Percentiles rank a stretch among this genome's conserved stretches.
phyloP scores from a whole-genome alignment of 2,888 invertebrate species.

The Carabus problematicus region DNA sequence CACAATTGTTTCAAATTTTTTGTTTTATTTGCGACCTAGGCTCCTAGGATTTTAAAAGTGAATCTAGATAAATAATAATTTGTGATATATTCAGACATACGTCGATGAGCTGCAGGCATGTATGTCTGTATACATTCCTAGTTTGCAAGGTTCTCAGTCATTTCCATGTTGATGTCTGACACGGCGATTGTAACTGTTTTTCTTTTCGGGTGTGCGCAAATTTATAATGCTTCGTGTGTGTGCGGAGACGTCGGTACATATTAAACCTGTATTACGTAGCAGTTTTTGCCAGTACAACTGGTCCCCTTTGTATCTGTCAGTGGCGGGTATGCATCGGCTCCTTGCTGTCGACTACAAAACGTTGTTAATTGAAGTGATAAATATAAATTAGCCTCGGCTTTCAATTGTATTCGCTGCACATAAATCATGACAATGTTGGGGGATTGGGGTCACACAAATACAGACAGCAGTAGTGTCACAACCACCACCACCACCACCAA shows the following conservation, averaged over 20 bases:
- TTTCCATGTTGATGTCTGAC: no score
- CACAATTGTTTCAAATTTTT: no score
- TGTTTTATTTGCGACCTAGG: no score
- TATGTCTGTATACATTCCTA: no score
- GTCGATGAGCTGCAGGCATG: no score
- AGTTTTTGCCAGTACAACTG: slow-evolving; percentile 44
- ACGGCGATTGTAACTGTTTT: slow-evolving; percentile 26
- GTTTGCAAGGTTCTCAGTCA: no score
- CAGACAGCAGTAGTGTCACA: slow-evolving; percentile 18
- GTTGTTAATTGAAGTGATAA: slow-evolving; percentile 53
- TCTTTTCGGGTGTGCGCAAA: slow-evolving; percentile 6
- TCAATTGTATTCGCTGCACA: slow-evolving; percentile 51
- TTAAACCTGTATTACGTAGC: slow-evolving; percentile 46
- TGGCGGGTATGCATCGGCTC: slow-evolving; percentile 41
- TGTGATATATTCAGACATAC: no score
- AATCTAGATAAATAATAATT: no score
- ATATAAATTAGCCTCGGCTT: slow-evolving; percentile 53
- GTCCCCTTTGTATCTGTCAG: slow-evolving; percentile 45
- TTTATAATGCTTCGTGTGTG: slow-evolving; percentile 38
- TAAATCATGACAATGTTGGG: slow-evolving; percentile 49
- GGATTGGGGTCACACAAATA: slow-evolving; percentile 48
- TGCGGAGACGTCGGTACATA: slow-evolving; percentile 32
- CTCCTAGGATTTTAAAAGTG: no score
- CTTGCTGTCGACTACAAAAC: slow-evolving; percentile 46
- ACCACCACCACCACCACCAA: background rate